phyloP scores from a whole-genome alignment of 2,888 invertebrate genomes.

The Ashinkailepas kermadecensis region DNA sequence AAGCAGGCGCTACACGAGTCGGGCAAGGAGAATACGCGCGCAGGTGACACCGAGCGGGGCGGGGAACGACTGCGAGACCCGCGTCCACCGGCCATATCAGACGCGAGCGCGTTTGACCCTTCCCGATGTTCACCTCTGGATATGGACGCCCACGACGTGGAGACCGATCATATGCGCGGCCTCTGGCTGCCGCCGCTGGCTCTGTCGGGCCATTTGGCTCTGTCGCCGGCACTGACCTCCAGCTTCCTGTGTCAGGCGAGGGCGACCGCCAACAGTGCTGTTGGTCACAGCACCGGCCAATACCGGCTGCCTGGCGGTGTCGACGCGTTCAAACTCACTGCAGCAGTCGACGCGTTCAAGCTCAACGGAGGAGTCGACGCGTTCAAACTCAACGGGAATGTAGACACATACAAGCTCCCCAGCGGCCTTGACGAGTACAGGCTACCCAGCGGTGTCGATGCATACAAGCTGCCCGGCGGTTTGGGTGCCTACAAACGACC shows the following conservation, averaged over 20 bases:
- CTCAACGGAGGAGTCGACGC: neutral
- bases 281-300: constrained; percentile 29
- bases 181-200: constrained; percentile 60
- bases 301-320: constrained; percentile 13
- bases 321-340: constrained; percentile 47
- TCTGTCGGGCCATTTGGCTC: constrained; percentile 34
- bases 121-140: constrained; percentile 52
- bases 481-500: neutral
- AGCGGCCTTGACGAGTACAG: neutral
- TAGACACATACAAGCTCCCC: constrained; percentile 24
- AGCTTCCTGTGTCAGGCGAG: constrained; percentile 22
- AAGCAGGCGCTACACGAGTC: constrained; percentile 90
- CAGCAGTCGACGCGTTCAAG: constrained; percentile 26
- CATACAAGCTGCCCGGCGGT: constrained; percentile 37
- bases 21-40: constrained; percentile 47
- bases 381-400: constrained; percentile 35
- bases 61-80: too few species aligned
- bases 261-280: constrained; percentile 9
- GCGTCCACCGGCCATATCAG: too few species aligned
- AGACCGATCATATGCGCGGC: constrained; percentile 48
- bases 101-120: constrained; percentile 43
- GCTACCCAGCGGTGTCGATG: neutral
- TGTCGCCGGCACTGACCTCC: constrained; percentile 28
- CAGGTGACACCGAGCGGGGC: neutral
- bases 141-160: constrained; percentile 29